These are phyloP conservation scores for Hyaena hyaena DNA, from an alignment of 2,113 vertebrate species.

Conservation along the genomic window DNA sequence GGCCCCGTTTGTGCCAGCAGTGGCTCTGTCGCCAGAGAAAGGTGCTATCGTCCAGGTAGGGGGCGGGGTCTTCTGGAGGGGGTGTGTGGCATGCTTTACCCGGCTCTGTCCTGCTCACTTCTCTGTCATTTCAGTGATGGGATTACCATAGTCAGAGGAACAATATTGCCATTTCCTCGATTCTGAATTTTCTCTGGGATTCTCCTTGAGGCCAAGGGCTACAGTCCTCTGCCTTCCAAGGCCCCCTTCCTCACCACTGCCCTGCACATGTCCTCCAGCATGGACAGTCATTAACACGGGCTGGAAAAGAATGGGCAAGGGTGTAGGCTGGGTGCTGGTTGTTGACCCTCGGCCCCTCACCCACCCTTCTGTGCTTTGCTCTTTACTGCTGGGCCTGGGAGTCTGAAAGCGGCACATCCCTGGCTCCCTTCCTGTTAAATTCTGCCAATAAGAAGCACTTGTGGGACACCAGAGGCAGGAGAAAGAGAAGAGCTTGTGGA, in stretches of 20 bases:
- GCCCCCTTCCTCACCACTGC: not conserved
- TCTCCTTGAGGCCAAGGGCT: not conserved
- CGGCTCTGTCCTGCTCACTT: not conserved
- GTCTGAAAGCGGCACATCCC: not conserved
- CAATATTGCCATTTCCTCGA: not conserved
- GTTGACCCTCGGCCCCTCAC: not conserved
- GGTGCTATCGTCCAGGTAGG: not conserved
- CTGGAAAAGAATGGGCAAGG: not conserved
- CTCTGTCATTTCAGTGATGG: not conserved
- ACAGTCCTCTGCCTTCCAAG: not conserved
- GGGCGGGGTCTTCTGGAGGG: not conserved
- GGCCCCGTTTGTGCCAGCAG: not conserved
- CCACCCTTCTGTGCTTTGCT: not conserved
- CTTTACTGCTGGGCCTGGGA: not conserved
- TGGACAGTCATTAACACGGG: not conserved
- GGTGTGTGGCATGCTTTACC: not conserved
- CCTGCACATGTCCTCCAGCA: not conserved
- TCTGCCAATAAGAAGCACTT: not conserved
- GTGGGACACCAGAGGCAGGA: not conserved
- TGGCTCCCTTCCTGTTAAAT: not conserved
- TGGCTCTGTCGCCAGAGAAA: not conserved
- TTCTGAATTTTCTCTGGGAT: not conserved
- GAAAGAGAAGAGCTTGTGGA: not conserved
- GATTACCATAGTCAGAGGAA: not conserved
- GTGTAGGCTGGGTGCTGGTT: not conserved